Percentiles rank a stretch among this genome's conserved stretches.
Conservation (phyloP, 2,797 vertebrate species). For the Anolis apletophallus region DNA sequence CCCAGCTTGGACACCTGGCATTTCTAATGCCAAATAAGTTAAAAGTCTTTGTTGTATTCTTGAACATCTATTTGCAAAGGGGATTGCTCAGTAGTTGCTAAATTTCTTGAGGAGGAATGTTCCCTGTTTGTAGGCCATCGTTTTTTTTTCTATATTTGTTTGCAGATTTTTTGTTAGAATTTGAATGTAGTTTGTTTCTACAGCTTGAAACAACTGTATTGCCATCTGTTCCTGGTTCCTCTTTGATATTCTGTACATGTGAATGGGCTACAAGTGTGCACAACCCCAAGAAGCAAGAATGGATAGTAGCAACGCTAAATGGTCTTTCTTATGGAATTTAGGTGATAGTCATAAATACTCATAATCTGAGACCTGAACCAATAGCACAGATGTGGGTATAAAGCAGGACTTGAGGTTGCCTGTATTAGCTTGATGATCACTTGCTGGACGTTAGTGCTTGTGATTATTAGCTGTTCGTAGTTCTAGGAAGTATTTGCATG, state of each 20-base stretch:
- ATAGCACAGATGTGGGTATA: background rate
- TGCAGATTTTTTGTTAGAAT: no score
- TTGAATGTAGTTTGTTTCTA: no score
- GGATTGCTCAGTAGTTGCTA: no score
- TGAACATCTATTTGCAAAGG: no score
- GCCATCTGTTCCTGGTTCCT: background rate
- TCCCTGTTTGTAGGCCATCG: no score
- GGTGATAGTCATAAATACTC: background rate
- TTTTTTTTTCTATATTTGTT: no score
- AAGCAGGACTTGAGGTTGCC: background rate
- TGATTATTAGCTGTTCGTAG: background rate
- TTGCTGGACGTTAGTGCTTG: background rate
- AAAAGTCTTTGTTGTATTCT: no score
- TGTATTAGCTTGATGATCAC: background rate
- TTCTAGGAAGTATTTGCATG: background rate
- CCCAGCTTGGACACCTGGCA: no score
- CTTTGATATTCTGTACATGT: background rate
- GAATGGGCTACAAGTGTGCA: background rate
- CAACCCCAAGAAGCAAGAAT: background rate
- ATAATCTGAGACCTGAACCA: background rate
- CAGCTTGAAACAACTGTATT: no score
- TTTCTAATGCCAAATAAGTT: no score
- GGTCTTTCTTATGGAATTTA: background rate
- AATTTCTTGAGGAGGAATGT: no score
- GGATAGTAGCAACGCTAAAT: background rate